Evolutionary conservation across 1,140 invertebrate species (phyloP).

Genomic region (Drosophila sp.): DNA sequence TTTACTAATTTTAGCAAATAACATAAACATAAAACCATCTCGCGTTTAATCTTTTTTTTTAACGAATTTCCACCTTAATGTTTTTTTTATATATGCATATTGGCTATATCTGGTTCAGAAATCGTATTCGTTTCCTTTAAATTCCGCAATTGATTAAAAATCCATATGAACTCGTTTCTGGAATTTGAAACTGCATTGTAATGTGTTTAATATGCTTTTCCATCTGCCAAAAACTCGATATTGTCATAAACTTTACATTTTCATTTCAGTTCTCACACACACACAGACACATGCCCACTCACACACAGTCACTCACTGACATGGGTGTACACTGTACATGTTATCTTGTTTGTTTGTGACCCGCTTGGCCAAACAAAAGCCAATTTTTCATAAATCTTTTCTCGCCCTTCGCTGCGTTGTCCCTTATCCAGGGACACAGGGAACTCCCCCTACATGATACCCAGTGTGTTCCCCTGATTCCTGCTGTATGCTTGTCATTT

Average conservation of each 20-base stretch:
- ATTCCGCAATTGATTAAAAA: too few species aligned
- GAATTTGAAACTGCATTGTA: background rate
- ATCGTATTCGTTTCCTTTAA: too few species aligned
- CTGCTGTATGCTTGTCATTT: conserved; percentile 42
- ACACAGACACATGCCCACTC: background rate
- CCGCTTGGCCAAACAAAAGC: conserved; percentile 76
- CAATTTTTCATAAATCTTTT: conserved; percentile 80
- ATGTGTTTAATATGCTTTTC: background rate
- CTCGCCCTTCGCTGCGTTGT: background rate
- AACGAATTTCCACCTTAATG: too few species aligned
- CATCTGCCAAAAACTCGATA: conserved; percentile 8
- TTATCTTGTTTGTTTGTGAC: conserved; percentile 72
- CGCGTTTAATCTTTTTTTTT: too few species aligned
- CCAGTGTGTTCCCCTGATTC: background rate
- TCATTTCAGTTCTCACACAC: conserved; percentile 64
- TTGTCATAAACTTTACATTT: conserved; percentile 75
- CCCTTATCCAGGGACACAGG: conserved; percentile 35
- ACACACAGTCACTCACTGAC: background rate
- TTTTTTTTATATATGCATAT: too few species aligned
- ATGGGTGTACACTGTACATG: conserved; percentile 47
- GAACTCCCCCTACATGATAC: background rate
- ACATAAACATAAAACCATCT: too few species aligned
- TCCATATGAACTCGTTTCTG: background rate
- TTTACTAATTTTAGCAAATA: too few species aligned
- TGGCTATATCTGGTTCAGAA: too few species aligned